phyloP scores from a whole-genome alignment of 1,140 invertebrate species.

The Lasioglossum baleicum region DNA sequence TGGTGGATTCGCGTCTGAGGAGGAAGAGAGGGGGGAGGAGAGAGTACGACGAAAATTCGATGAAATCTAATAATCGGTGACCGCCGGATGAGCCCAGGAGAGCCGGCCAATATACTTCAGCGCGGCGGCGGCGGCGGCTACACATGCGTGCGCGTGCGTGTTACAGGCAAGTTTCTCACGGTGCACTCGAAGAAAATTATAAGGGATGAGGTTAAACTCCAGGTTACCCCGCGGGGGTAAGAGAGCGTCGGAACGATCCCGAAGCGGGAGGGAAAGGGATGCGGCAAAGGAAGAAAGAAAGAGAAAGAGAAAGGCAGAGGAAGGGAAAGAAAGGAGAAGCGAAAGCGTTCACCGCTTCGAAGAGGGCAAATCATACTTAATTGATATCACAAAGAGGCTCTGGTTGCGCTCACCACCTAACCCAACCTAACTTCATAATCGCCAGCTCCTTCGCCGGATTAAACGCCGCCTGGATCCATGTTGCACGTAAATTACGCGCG shows the following conservation, averaged over 20 bases:
- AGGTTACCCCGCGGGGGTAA: conserved; percentile 67
- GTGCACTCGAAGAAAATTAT: conserved; percentile 79
- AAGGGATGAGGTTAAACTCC: conserved; percentile 76
- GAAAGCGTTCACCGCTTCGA: conserved; percentile 17
- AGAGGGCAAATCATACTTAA: conserved; percentile 75
- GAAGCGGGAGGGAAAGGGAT: conserved; percentile 16
- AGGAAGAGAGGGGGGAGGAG: conserved; percentile 21
- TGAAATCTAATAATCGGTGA: conserved; percentile 69
- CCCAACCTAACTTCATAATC: conserved; percentile 73
- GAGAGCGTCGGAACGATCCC: conserved; percentile 22
- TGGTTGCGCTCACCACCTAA: conserved; percentile 60
- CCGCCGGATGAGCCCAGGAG: background rate
- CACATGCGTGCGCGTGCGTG: conserved; percentile 72
- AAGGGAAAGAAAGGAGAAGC: background rate
- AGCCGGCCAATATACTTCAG: background rate
- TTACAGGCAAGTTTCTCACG: conserved; percentile 78
- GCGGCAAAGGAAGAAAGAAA: conserved; percentile 14
- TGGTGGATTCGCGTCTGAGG: conserved; percentile 52
- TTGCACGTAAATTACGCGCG: conserved; percentile 73
- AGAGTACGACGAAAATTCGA: conserved; percentile 60
- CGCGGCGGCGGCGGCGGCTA: background rate
- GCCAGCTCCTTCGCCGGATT: conserved; percentile 67
- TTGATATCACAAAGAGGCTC: conserved; percentile 75
- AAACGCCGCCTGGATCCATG: conserved; percentile 72
- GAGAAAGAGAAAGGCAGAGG: conserved; percentile 11